phyloP scores from a whole-genome alignment of 2,888 invertebrate species.

The Leucophenga maculata region DNA sequence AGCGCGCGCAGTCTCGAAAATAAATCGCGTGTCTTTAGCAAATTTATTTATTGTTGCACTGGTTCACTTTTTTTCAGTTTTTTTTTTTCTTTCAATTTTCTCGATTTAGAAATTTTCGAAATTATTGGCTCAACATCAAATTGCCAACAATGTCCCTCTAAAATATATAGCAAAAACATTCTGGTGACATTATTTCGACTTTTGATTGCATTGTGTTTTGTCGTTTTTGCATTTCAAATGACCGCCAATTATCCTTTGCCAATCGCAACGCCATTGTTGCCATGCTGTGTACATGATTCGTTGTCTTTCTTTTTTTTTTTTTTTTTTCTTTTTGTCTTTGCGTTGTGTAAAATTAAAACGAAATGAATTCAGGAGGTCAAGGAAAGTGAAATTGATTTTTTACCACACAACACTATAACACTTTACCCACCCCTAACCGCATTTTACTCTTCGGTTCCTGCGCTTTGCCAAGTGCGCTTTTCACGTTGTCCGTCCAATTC shows the following conservation, averaged over 20 bases:
- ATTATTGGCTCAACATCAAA: slow-evolving; percentile 52
- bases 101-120: slow-evolving; percentile 23
- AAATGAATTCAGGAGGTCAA: slow-evolving; percentile 49
- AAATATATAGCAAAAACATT: too few species aligned
- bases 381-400: slow-evolving; percentile 62
- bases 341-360: slow-evolving; percentile 7
- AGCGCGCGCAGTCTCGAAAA: not conserved
- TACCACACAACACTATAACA: not conserved
- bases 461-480: slow-evolving; percentile 6
- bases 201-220: slow-evolving; percentile 49
- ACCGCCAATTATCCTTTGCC: slow-evolving; percentile 69
- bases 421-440: not conserved
- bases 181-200: slow-evolving; percentile 61
- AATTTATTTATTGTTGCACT: slow-evolving; percentile 11
- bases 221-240: slow-evolving; percentile 59
- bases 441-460: slow-evolving; percentile 9
- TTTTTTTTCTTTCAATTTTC: slow-evolving; percentile 1
- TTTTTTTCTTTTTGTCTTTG: not conserved
- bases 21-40: slow-evolving; percentile 17
- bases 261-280: slow-evolving; percentile 29
- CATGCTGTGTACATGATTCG: not conserved
- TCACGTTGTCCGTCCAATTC: slow-evolving; percentile 16
- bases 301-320: not conserved
- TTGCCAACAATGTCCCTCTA: too few species aligned
- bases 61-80: slow-evolving; percentile 12